Evolutionary conservation across 2,888 invertebrate genomes (phyloP), one percentile per base, ranked within the genome.

Genomic region (Hyposoter didymator): DNA sequence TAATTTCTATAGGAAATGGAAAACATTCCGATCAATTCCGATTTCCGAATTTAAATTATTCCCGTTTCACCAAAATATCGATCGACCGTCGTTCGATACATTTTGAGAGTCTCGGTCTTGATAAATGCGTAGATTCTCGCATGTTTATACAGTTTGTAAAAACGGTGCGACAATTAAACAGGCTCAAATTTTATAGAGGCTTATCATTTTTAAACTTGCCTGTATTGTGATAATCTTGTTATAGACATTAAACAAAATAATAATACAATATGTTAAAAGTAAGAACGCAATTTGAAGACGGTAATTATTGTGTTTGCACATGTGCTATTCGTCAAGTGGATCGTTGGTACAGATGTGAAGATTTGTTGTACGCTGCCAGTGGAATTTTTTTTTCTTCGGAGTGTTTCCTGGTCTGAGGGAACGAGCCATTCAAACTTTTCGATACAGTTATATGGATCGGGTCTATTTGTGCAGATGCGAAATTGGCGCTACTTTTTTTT

Each of bases 381-480:
- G 39, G 39, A 73, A 39, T 22, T 19, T 55, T 55, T 22, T 35
- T 35, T 4, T 7, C 10, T 17, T 14, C n/a, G 10, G n/a, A 22
- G 22, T 17, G 49, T 70, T 70, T 72, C 72, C 19, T 32, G 72
- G 5, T 49, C 12, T 2, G 39, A 22, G 28, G 22, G 28, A 28
- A 59, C 59, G 59, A 28, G 28, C 28, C 14, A 59, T 59, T 28
- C 14, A 59, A 59, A 28, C 14, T 28, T 59, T 59, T 28, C 28
- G 28, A 28, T 17, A 74, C 28, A 43, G 74, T 74, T 45, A 45
- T 28, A 43, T 59, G 17, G 39, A 74, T 59, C n/a, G 28, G 45
- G 59, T 59, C 59, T 74, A 59, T 73, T 74, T 74, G 45, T 43
- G 74, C 55, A 62, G 74, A 59, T 74, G 74, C 43, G 22, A 55